Evolutionary conservation across 2,888 invertebrate species (phyloP).

Genomic region (Polydrusus cervinus): DNA sequence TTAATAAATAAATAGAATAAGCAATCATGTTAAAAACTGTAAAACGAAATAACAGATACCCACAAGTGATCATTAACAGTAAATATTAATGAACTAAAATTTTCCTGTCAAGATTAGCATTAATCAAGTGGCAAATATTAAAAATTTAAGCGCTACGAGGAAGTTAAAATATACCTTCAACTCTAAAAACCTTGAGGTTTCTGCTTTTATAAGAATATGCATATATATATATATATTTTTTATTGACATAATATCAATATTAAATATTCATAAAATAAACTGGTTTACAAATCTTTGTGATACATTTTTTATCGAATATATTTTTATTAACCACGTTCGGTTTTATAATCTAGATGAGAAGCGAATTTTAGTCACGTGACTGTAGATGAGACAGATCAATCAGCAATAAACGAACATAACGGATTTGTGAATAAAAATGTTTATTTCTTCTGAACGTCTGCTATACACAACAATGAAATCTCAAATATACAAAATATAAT

Average conservation of each 20-base stretch:
- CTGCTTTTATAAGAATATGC: slow-evolving; percentile 25
- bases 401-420: too few species aligned
- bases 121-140: slow-evolving; percentile 25
- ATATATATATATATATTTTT: slow-evolving; percentile 8
- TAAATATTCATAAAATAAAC: slow-evolving; percentile 20
- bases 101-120: slow-evolving; percentile 27
- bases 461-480: too few species aligned
- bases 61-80: slow-evolving; percentile 25
- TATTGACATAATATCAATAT: slow-evolving; percentile 21
- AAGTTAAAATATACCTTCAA: slow-evolving; percentile 28
- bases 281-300: slow-evolving; percentile 8
- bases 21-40: slow-evolving; percentile 18
- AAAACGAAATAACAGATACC: slow-evolving; percentile 24
- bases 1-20: slow-evolving; percentile 15
- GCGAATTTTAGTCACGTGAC: too few species aligned
- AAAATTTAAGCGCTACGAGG: slow-evolving; percentile 24
- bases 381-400: too few species aligned
- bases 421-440: too few species aligned
- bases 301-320: neutral
- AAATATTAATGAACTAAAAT: slow-evolving; percentile 32
- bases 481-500: too few species aligned
- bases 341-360: too few species aligned
- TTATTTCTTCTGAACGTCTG: too few species aligned
- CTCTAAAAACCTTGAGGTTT: slow-evolving; percentile 29
- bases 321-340: too few species aligned